Conservation (phyloP, 2,888 invertebrate genomes). For the Mythimna loreyi region DNA sequence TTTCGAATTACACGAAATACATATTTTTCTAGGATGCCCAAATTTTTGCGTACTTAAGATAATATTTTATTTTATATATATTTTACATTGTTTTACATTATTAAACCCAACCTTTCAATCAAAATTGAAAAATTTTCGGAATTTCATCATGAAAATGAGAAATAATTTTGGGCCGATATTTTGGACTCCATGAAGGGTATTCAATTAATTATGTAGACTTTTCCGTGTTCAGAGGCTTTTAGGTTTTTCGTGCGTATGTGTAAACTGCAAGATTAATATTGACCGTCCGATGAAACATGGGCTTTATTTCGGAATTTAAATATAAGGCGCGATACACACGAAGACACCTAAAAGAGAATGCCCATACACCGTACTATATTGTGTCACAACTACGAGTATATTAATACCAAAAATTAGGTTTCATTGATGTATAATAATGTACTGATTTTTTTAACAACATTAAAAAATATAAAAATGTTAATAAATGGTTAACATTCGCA, state of each 20-base stretch:
- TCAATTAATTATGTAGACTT: constrained; percentile 15
- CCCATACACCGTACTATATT: too few relatives aligned
- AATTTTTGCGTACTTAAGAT: background rate
- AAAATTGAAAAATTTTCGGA: background rate
- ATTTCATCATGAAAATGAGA: constrained; percentile 20
- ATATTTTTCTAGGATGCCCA: background rate
- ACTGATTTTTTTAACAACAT: too few relatives aligned
- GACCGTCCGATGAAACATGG: background rate
- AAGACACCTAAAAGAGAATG: too few relatives aligned
- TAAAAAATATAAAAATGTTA: too few relatives aligned
- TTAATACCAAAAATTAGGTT: too few relatives aligned
- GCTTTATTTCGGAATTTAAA: constrained; percentile 1
- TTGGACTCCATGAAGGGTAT: constrained; percentile 8
- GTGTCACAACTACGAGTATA: too few relatives aligned
- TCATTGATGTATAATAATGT: too few relatives aligned
- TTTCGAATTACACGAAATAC: background rate
- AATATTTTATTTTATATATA: background rate
- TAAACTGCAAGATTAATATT: constrained; percentile 12
- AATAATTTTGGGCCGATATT: constrained; percentile 29
- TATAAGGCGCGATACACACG: background rate
- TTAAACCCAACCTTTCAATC: background rate
- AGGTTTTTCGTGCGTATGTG: background rate
- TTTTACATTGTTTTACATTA: constrained; percentile 13
- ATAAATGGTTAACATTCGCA: too few relatives aligned
- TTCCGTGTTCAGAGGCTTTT: background rate